Evolutionary conservation across 2,113 vertebrate genomes (phyloP), one percentile per base, ranked within the genome.

Genomic region (Datnioides undecimradiatus): DNA sequence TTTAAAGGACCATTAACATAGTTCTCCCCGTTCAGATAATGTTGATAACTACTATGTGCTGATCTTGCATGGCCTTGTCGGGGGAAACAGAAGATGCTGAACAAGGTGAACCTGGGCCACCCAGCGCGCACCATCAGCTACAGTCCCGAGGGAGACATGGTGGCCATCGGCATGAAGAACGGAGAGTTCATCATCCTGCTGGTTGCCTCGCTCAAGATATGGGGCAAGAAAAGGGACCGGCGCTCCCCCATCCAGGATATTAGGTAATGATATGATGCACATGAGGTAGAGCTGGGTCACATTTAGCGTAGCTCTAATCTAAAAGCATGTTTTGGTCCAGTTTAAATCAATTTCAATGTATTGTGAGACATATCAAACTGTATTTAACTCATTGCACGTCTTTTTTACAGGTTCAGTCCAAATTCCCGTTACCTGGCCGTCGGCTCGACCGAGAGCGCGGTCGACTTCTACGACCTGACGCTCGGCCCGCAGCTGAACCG

Each of bases 91-190:
- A 99, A 99, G 94, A 98, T 98, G 97, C 94, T 98, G 62, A 99
- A 99, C 92, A 99, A 98, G 90, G 97, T 99, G 90, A 98, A 95
- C 86, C 87, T 99, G 87, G 98, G 98, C 36, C 97, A 98, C 3
- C 95, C 98, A 5, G 97, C 97, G 4, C 95, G 92, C 17, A 95
- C 97, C 5, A 96, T 99, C 74, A 97, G 95, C 90, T 99, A 99
- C 77, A 99, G 96, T 89, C 97, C 97, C 5, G 97, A 97, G 85
- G 98, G 97, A 0, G 97, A 98, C 84, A 98, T 99, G 98, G 98
- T 99, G 88, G 98, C 98, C 84, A 99, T 99, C 60, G 98, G 97
- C 73, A 98, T 99, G 97, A 97, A 96, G 90, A 98, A 98, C 16
- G 98, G 98, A 92, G 98, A 99, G 91, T 99, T 99, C 91, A 97